Evolutionary conservation across 2,113 vertebrate species (phyloP), one percentile per base, ranked within the genome.

Genomic region (Epinephelus moara): DNA sequence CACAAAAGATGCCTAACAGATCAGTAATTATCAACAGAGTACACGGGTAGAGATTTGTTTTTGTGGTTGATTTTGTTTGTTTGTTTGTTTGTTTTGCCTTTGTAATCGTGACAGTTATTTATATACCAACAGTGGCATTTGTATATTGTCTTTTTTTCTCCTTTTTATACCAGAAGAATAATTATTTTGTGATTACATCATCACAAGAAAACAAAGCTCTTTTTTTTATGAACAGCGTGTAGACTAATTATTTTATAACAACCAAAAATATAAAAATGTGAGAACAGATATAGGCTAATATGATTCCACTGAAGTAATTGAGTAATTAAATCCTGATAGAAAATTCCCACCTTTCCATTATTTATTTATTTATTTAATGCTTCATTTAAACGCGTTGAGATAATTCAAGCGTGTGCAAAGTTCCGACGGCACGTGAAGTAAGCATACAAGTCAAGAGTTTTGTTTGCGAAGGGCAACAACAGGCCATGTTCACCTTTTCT

Each of bases 401-500:
- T 66, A 12, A 17, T 1, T 9, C 4, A 4, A 0, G 2, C 27
- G 18, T 1, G 0, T 0, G 1, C 1, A 71, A 76, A 83, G 0
- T 70, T 84, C 76, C 37, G 33, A 83, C 61, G 57, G 73, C n/a
- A 68, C 55, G 0, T 87, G 19, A 89, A 91, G 5, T 59, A 7
- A 68, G 0, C 85, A 81, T 52, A 2, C 37, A 53, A 75, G 14
- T 70, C 17, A 40, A 50, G 30, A 18, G 8, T 66, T 56, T 75
- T 59, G 30, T 19, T 56, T 68, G 27, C 19, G 33, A 8, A 60
- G 50, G 3, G 25, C 14, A 60, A 55, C 12, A 63, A 45, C 69
- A 55, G n/a, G 49, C 10, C 3, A n/a, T 10, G 33, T n/a, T 23
- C 61, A 49, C 10, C 17, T 76, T 57, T 19, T 19, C 55, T 21